A percentile compares a stretch with the other conserved stretches of the same genome.
These are phyloP conservation scores for Micropterix aruncella DNA, from an alignment of 2,888 invertebrate species.

Conservation along the genomic window DNA sequence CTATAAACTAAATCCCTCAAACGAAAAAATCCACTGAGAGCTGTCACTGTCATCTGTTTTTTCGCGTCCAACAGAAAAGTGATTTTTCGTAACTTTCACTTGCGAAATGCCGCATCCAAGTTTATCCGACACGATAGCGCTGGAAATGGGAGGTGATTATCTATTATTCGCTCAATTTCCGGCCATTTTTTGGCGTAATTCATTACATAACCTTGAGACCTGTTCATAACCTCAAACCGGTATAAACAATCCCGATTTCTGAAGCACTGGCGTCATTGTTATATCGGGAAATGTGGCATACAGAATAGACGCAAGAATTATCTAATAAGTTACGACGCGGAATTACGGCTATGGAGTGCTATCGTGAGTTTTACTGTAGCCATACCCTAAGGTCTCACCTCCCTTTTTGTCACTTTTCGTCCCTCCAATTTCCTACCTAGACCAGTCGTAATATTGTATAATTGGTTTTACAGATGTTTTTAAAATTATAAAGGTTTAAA, in stretches of 20 bases:
- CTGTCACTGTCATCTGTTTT: too few species aligned
- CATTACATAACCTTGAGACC: background rate
- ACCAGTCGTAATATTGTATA: too few species aligned
- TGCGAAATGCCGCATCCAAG: background rate
- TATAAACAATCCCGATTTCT: too few species aligned
- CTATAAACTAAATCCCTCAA: too few species aligned
- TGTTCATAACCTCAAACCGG: background rate
- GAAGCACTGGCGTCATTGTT: background rate
- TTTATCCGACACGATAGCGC: background rate
- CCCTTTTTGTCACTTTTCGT: background rate
- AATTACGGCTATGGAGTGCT: background rate
- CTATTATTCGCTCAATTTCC: background rate
- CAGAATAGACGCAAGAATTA: background rate
- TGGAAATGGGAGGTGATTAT: background rate
- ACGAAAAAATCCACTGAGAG: too few species aligned
- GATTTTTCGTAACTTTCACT: too few species aligned
- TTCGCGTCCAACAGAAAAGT: too few species aligned
- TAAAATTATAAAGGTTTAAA: too few species aligned
- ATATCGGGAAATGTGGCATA: background rate
- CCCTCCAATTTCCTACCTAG: too few species aligned
- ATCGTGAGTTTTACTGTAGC: background rate
- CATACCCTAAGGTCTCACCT: background rate
- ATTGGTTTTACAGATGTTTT: too few species aligned
- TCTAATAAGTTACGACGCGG: too few species aligned
- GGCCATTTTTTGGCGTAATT: background rate